These are phyloP conservation scores for Argynnis bischoffii DNA, from an alignment of 2,888 invertebrate genomes.

Conservation along the genomic window DNA sequence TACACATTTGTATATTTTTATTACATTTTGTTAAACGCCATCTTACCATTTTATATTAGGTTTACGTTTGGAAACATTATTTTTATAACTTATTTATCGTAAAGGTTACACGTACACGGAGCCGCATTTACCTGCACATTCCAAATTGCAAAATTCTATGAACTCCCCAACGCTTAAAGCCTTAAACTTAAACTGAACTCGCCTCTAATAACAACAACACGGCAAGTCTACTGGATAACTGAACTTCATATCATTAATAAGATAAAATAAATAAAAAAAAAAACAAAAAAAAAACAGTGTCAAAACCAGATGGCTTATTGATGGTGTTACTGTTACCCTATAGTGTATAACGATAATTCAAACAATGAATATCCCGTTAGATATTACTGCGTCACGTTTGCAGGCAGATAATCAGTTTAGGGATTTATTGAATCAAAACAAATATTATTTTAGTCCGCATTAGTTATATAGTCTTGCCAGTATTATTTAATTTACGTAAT, in stretches of 20 bases:
- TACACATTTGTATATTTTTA: constrained; percentile 5
- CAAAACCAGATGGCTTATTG: constrained; percentile 28
- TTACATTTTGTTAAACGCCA: neutral
- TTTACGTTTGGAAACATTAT: neutral
- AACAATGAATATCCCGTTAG: constrained; percentile 8
- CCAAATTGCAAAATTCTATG: neutral
- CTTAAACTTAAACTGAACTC: constrained; percentile 1
- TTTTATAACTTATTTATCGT: neutral
- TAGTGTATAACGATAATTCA: constrained; percentile 15
- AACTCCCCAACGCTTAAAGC: neutral
- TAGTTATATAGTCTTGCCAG: too few species aligned
- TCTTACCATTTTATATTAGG: neutral
- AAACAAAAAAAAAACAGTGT: constrained; percentile 42
- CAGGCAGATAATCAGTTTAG: constrained; percentile 5
- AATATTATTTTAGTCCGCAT: neutral
- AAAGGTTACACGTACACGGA: neutral
- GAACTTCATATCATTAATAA: constrained; percentile 37
- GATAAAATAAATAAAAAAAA: constrained; percentile 40
- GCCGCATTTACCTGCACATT: neutral
- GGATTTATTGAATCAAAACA: neutral
- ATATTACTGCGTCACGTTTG: constrained; percentile 11
- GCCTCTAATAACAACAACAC: constrained; percentile 36
- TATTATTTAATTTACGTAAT: too few species aligned
- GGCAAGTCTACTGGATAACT: constrained; percentile 46
- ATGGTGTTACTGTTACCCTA: constrained; percentile 24